These are phyloP conservation scores for Epinotia bilunana DNA, from an alignment of 2,888 invertebrate genomes.

Conservation along the genomic window DNA sequence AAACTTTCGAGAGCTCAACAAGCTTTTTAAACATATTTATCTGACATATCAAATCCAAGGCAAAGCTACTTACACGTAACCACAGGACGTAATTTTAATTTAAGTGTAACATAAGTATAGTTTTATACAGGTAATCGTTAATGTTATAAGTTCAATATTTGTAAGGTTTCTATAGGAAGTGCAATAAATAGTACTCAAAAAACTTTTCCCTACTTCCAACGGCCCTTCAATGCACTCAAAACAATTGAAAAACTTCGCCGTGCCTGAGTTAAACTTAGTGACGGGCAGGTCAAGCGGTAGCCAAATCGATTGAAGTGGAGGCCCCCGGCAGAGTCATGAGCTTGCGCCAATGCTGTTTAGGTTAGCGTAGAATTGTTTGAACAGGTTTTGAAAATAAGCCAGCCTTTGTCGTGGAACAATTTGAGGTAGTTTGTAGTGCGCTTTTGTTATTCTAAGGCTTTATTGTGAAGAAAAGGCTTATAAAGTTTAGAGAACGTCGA, in stretches of 20 bases:
- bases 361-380: constrained; percentile 59
- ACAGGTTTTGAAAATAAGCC: constrained; percentile 59
- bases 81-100: too few relatives aligned
- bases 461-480: constrained; percentile 32
- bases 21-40: too few relatives aligned
- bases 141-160: not conserved
- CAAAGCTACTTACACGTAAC: too few relatives aligned
- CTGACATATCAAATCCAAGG: too few relatives aligned
- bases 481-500: constrained; percentile 18
- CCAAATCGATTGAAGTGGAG: constrained; percentile 66
- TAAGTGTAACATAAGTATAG: too few relatives aligned
- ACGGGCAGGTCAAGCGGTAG: constrained; percentile 60
- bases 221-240: constrained; percentile 27
- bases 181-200: not conserved
- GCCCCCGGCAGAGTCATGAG: constrained; percentile 59
- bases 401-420: constrained; percentile 57
- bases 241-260: constrained; percentile 14
- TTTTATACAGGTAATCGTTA: too few relatives aligned
- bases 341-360: constrained; percentile 61
- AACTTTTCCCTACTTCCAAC: not conserved
- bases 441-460: constrained; percentile 31
- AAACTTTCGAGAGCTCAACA: too few relatives aligned
- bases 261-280: constrained; percentile 43
- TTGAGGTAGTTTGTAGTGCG: constrained; percentile 48
- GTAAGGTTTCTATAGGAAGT: not conserved